Evolutionary conservation across 2,797 vertebrate genomes (phyloP).

Genomic region (Acrossocheilus wenchowensis): DNA sequence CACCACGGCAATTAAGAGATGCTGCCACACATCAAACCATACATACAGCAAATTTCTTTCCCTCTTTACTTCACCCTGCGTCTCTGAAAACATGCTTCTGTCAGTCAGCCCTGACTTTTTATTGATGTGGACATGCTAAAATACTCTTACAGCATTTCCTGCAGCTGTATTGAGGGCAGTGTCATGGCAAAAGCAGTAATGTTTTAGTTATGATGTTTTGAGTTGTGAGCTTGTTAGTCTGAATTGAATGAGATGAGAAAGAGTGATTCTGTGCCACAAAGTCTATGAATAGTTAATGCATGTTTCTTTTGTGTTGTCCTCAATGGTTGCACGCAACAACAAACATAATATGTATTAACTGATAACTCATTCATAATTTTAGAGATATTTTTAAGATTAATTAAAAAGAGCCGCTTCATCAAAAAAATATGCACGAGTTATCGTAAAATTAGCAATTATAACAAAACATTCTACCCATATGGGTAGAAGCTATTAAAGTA

Average conservation of each 20-base stretch:
- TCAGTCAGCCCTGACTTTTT: neutral
- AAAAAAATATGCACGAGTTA: too few relatives aligned
- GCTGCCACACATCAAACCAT: slow-evolving; percentile 34
- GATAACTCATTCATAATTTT: too few relatives aligned
- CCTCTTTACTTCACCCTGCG: neutral
- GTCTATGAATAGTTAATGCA: slow-evolving; percentile 18
- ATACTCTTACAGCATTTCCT: neutral
- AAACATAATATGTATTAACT: neutral
- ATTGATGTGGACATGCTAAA: neutral
- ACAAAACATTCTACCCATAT: too few relatives aligned
- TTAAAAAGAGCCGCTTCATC: too few relatives aligned
- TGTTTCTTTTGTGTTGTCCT: slow-evolving; percentile 4
- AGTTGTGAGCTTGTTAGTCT: neutral
- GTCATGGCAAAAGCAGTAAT: neutral
- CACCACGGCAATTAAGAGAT: slow-evolving; percentile 47
- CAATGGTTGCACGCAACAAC: neutral
- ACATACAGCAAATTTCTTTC: neutral
- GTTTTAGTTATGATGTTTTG: neutral
- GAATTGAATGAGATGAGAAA: slow-evolving; percentile 15
- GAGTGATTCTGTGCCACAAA: neutral
- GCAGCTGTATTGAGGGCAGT: neutral
- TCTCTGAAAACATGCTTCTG: neutral
- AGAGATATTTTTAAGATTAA: too few relatives aligned
- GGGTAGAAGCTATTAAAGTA: too few relatives aligned
- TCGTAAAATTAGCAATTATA: neutral